Percentiles rank a stretch among this genome's conserved stretches.
phyloP scores from a whole-genome alignment of 2,113 vertebrate species.

The Aptenodytes patagonicus region DNA sequence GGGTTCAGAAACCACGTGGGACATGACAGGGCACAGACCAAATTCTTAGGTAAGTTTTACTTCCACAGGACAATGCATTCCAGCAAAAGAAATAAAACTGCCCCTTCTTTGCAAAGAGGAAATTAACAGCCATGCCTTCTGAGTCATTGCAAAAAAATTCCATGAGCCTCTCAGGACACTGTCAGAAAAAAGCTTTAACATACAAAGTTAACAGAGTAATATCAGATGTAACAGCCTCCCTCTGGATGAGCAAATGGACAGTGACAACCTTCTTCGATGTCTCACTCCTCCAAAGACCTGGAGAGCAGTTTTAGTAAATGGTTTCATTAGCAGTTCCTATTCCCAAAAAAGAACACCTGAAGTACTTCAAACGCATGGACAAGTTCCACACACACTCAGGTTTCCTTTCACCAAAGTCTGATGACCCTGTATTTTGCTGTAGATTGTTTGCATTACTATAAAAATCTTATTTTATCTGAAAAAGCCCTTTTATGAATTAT shows the following conservation, averaged over 20 bases:
- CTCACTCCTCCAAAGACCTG: neutral
- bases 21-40: neutral
- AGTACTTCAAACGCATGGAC: neutral
- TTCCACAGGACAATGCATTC: neutral
- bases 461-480: neutral
- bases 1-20: neutral
- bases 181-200: neutral
- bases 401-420: neutral
- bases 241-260: neutral
- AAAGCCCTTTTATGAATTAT: neutral
- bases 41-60: neutral
- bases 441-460: neutral
- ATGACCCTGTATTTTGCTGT: neutral
- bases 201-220: neutral
- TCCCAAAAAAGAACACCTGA: neutral
- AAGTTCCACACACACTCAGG: neutral
- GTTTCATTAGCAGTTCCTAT: neutral
- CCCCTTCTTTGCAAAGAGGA: neutral
- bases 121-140: neutral
- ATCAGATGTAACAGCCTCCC: neutral
- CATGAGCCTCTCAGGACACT: neutral
- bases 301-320: neutral
- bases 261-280: neutral
- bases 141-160: neutral
- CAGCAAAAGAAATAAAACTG: neutral